Conservation (phyloP, 2,888 invertebrate genomes). For the Tipula confusa region DNA sequence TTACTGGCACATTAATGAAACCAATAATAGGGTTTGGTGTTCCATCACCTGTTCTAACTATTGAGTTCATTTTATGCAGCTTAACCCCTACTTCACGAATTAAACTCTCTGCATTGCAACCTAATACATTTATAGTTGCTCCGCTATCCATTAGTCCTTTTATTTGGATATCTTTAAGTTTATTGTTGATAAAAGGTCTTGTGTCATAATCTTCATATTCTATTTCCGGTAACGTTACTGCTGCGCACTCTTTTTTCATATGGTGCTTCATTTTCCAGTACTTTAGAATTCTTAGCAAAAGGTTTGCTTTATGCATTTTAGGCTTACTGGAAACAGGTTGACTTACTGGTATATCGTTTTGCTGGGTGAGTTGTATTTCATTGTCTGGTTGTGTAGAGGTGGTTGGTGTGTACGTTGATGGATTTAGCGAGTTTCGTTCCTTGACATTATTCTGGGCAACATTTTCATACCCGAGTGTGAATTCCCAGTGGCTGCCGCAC, state of each 20-base stretch:
- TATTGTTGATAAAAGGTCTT: not conserved
- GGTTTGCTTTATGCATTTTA: not conserved
- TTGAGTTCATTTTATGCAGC: not conserved
- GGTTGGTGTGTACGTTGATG: not conserved
- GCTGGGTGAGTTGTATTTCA: not conserved
- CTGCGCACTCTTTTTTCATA: no score
- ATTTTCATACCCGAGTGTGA: not conserved
- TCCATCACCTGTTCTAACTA: not conserved
- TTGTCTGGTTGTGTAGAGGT: not conserved
- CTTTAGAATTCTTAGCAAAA: no score
- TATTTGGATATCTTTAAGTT: not conserved
- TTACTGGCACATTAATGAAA: not conserved
- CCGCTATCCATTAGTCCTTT: not conserved
- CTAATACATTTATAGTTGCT: not conserved
- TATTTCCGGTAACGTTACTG: not conserved
- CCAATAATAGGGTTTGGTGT: not conserved
- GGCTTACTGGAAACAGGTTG: not conserved
- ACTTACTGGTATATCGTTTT: not conserved
- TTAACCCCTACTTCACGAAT: not conserved
- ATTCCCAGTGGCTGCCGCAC: not conserved
- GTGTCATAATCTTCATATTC: not conserved
- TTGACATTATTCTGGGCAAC: not conserved
- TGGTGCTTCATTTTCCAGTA: no score
- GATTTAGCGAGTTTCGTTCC: not conserved
- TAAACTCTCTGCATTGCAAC: not conserved